phyloP scores from a whole-genome alignment of 2,113 vertebrate genomes.

The Rhombomys opimus region DNA sequence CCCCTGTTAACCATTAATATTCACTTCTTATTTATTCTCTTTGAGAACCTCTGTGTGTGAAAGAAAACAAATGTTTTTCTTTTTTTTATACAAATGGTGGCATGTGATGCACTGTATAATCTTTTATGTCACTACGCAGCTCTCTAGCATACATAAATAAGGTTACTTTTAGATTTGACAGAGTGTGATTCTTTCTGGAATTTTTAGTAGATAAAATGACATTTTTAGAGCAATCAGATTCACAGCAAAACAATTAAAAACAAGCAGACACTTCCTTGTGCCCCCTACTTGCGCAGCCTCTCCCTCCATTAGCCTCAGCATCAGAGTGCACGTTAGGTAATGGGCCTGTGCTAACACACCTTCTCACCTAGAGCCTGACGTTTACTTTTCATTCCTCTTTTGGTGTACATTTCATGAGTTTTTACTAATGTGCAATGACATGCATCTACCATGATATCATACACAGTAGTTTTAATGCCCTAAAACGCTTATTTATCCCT shows the following conservation, averaged over 20 bases:
- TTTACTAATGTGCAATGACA: no score
- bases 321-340: background rate
- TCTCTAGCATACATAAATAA: background rate
- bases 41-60: background rate
- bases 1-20: background rate
- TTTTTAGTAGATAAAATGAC: background rate
- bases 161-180: background rate
- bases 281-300: background rate
- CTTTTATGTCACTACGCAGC: background rate
- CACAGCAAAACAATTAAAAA: background rate
- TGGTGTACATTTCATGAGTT: background rate
- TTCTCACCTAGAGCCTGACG: background rate
- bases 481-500: background rate
- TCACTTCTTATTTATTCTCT: background rate
- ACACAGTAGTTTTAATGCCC: background rate
- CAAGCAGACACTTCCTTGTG: background rate
- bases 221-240: background rate
- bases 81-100: conserved; percentile 1
- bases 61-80: background rate
- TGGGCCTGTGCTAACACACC: background rate
- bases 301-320: background rate
- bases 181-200: conserved; percentile 9
- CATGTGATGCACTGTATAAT: background rate
- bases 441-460: background rate
- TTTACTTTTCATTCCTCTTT: background rate